Evolutionary conservation across 2,888 invertebrate genomes (phyloP).

Genomic region (Argynnis bischoffii): DNA sequence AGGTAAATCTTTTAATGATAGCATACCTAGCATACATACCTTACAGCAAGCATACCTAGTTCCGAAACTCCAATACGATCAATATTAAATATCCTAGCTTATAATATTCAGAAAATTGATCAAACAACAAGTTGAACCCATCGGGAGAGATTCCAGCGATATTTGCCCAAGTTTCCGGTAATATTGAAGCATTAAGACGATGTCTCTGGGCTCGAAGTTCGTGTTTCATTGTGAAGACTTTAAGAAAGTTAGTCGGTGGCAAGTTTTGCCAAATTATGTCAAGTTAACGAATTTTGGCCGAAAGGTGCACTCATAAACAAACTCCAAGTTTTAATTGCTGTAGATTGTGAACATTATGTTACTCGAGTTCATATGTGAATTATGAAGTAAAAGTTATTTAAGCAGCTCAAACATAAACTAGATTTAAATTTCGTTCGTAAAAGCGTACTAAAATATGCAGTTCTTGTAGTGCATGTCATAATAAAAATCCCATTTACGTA

Average conservation of each 20-base stretch:
- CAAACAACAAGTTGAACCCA: slow-evolving; percentile 15
- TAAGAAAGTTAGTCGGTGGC: slow-evolving; percentile 34
- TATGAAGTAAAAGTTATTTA: slow-evolving; percentile 23
- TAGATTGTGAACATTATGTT: slow-evolving; percentile 47
- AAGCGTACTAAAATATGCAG: neutral
- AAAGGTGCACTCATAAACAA: slow-evolving; percentile 77
- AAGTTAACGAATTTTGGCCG: slow-evolving; percentile 56
- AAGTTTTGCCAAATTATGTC: slow-evolving; percentile 34
- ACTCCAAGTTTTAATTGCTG: slow-evolving; percentile 74
- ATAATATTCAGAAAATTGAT: slow-evolving; percentile 13
- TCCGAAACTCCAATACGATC: too few species aligned
- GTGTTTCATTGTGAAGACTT: slow-evolving; percentile 54
- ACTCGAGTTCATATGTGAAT: slow-evolving; percentile 26
- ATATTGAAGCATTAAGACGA: slow-evolving; percentile 54
- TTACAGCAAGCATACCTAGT: too few species aligned
- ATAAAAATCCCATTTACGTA: too few species aligned
- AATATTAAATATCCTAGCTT: neutral
- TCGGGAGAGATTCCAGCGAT: slow-evolving; percentile 17
- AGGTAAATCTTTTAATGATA: too few species aligned
- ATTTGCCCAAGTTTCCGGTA: slow-evolving; percentile 52
- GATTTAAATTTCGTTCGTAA: slow-evolving; percentile 10
- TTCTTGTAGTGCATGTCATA: neutral
- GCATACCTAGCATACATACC: too few species aligned
- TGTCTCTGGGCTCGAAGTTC: slow-evolving; percentile 54
- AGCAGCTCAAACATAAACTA: slow-evolving; percentile 8